Evolutionary conservation across 1,140 invertebrate genomes (phyloP).

Genomic region (Charaxes varanes): DNA sequence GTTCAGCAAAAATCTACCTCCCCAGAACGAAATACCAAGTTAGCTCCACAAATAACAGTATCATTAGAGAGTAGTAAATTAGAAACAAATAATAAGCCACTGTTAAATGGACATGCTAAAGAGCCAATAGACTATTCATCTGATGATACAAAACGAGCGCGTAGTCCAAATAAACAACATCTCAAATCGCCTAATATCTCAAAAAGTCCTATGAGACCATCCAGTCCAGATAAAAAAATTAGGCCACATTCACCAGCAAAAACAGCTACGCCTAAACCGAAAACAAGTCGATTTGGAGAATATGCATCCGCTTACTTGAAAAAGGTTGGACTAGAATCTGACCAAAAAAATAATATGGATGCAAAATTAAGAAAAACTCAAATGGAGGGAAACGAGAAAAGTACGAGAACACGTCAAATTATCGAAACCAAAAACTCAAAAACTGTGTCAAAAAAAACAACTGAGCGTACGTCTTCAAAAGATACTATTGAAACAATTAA

Average conservation of each 20-base stretch:
- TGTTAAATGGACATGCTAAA: constrained; percentile 38
- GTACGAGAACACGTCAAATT: constrained; percentile 23
- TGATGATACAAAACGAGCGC: constrained; percentile 25
- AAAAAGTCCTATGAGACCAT: constrained; percentile 39
- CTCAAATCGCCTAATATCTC: constrained; percentile 25
- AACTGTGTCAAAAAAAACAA: constrained; percentile 26
- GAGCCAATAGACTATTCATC: constrained; percentile 21
- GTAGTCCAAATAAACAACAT: constrained; percentile 42
- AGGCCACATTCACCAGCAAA: constrained; percentile 49
- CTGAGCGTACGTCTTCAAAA: constrained; percentile 39
- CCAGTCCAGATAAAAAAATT: constrained; percentile 51
- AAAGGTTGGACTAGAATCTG: constrained; percentile 54
- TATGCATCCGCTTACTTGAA: constrained; percentile 72
- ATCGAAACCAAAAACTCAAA: constrained; percentile 25
- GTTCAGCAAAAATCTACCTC: constrained; percentile 27
- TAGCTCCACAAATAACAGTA: constrained; percentile 23
- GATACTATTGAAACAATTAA: constrained; percentile 41
- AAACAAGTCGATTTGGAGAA: constrained; percentile 58
- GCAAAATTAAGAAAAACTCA: constrained; percentile 10
- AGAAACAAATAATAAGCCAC: constrained; percentile 21
- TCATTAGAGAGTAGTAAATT: constrained; percentile 22
- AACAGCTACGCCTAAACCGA: constrained; percentile 37
- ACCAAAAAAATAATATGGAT: constrained; percentile 39
- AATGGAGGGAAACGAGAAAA: constrained; percentile 21
- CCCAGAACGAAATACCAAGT: constrained; percentile 34